A percentile compares a stretch with the other conserved stretches of the same genome.
phyloP scores from a whole-genome alignment of 1,140 invertebrate species.

The Olivierus martensii region DNA sequence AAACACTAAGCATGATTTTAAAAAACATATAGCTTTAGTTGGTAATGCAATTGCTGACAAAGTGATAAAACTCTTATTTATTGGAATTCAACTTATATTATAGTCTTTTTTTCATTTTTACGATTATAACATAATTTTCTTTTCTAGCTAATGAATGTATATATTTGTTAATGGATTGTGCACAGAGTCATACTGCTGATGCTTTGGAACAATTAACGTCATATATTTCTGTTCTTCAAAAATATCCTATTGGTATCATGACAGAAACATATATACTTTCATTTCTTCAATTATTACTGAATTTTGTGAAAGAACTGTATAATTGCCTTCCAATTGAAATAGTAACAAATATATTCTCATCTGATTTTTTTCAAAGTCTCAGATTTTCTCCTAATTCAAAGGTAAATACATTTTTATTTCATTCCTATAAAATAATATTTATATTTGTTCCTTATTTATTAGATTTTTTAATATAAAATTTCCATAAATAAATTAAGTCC shows the following conservation, averaged over 20 bases:
- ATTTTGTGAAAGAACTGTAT: constrained; percentile 48
- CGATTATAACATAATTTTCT: too few relatives aligned
- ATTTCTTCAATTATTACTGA: constrained; percentile 8
- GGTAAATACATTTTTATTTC: too few relatives aligned
- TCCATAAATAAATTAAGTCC: too few relatives aligned
- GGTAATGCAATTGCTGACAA: too few relatives aligned
- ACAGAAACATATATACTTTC: constrained; percentile 11
- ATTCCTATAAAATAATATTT: too few relatives aligned
- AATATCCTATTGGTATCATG: not conserved
- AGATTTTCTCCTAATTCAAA: constrained; percentile 43
- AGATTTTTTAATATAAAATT: too few relatives aligned
- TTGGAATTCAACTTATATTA: too few relatives aligned
- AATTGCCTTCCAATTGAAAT: constrained; percentile 58
- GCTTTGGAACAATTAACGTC: constrained; percentile 6
- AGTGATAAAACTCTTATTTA: too few relatives aligned
- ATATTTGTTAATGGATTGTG: constrained; percentile 43
- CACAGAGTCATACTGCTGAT: constrained; percentile 26
- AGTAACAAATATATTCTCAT: constrained; percentile 56
- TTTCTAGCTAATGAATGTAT: constrained; percentile 50
- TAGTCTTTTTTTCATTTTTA: too few relatives aligned
- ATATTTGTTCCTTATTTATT: too few relatives aligned
- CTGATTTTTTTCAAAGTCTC: constrained; percentile 31
- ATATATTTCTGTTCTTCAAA: constrained; percentile 8
- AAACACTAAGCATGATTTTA: too few relatives aligned
- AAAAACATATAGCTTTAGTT: too few relatives aligned